phyloP scores from a whole-genome alignment of 2,113 vertebrate species.

The Dromaius novaehollandiae region DNA sequence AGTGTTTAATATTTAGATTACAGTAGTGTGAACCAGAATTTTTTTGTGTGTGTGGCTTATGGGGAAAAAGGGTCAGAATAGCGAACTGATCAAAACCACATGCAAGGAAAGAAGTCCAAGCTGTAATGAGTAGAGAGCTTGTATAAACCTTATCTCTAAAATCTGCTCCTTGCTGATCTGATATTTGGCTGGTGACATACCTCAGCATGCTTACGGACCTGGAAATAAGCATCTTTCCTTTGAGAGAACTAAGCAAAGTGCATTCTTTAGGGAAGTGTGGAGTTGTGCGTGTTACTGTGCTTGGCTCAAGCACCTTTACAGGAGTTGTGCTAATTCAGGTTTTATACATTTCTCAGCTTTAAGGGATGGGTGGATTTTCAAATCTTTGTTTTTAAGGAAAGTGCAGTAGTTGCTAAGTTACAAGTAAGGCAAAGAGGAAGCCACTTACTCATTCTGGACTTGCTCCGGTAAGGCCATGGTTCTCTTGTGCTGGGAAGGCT shows the following conservation, averaged over 20 bases:
- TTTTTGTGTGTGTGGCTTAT: background rate
- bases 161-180: too few species aligned
- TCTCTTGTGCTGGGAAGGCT: too few species aligned
- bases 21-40: background rate
- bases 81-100: too few species aligned
- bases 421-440: background rate
- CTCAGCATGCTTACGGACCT: too few species aligned
- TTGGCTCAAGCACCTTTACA: background rate
- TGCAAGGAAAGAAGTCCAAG: background rate
- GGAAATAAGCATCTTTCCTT: accelerated
- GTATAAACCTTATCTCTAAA: accelerated
- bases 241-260: background rate
- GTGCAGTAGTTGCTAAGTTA: background rate
- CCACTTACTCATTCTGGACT: too few species aligned
- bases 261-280: accelerated
- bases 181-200: accelerated
- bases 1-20: background rate
- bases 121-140: background rate
- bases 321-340: too few species aligned
- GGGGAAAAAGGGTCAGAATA: background rate
- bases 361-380: background rate
- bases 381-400: accelerated
- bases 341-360: accelerated
- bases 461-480: too few species aligned
- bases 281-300: accelerated